Base-by-base conservation (phyloP, 2,888 invertebrate genomes). In the Leptopilina myrica region DNA sequence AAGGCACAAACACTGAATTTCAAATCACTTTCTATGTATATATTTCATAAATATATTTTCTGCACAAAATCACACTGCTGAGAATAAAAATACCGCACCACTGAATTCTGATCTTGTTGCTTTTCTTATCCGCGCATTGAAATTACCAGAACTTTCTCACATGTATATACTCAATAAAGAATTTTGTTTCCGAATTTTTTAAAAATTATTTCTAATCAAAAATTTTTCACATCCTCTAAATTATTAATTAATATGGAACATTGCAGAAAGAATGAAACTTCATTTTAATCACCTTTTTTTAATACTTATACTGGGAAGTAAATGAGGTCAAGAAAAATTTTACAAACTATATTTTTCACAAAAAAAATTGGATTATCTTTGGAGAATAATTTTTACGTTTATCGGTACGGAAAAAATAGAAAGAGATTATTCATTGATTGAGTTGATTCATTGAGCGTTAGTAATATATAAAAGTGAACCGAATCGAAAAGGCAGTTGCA, bases 401-500 rank as follows among this genome's bases (percentile, higher is more conserved):
- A 49, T 2, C 33, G 33, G 59, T 59, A 1, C 5, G n/a, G 2
- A 4, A 15, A 62, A 62, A 43, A 43, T 43, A 62, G 8, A 20
- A 62, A 53, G 15, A 43, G 8, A 43, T 43, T 43, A 43, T 43
- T 43, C 33, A 43, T 43, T 43, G 6, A 11, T n/a, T 33, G 49
- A 11, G 15, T 43, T 66, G 15, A 43, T 43, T 33, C n/a, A 33
- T n/a, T 73, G 8, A 53, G 69, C 14, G 33, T 53, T 20, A 12
- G 20, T 53, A n/a, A 14, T 20, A n/a, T 49, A 8, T 46, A 67
- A 56, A 69, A 56, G 6, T 26, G 20, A 33, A 26, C 53, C 73
- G 73, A 33, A 83, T 64, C 82, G 84, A 82, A 84, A 84, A 83
- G 86, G 84, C 88, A 86, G 86, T 82, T 84, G 84, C 84, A 85